Evolutionary conservation across 2,797 vertebrate genomes (phyloP).

Genomic region (Bovichtus diacanthus): DNA sequence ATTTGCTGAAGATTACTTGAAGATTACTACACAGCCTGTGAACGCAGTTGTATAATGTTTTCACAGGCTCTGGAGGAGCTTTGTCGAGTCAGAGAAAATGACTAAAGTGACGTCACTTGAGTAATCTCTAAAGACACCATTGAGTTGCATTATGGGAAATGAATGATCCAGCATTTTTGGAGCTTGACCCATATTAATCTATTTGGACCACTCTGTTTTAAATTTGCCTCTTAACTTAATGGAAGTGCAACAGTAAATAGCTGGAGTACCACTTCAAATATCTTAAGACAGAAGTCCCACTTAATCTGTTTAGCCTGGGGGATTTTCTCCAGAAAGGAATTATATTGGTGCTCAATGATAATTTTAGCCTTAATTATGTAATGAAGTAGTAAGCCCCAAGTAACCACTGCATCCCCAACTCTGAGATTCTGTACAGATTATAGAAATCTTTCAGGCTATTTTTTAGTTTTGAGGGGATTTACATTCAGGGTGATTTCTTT

Average conservation of each 20-base stretch:
- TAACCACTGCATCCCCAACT: conserved; percentile 18
- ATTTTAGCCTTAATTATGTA: conserved; percentile 61
- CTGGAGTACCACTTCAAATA: conserved; percentile 9
- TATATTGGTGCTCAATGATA: conserved; percentile 49
- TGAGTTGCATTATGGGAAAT: conserved; percentile 17
- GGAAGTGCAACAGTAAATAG: not conserved
- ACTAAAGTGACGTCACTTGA: not conserved
- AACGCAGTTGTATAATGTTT: conserved; percentile 1
- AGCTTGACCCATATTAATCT: not conserved
- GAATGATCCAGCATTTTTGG: conserved; percentile 19
- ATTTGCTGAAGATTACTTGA: conserved; percentile 1
- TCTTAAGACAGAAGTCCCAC: conserved; percentile 7
- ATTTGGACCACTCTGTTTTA: conserved; percentile 8
- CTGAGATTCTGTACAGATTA: conserved; percentile 39
- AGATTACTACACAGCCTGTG: not conserved
- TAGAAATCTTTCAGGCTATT: not conserved
- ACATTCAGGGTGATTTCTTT: conserved; percentile 11
- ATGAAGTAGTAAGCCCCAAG: conserved; percentile 23
- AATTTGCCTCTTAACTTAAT: conserved; percentile 2
- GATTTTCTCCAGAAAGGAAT: conserved; percentile 30
- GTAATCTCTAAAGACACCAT: conserved; percentile 10
- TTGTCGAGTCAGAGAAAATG: not conserved
- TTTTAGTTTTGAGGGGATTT: conserved; percentile 3
- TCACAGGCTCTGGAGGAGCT: not conserved
- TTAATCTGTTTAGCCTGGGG: conserved; percentile 25